phyloP scores from a whole-genome alignment of 2,888 invertebrate genomes.

The Odontothrips loti region DNA sequence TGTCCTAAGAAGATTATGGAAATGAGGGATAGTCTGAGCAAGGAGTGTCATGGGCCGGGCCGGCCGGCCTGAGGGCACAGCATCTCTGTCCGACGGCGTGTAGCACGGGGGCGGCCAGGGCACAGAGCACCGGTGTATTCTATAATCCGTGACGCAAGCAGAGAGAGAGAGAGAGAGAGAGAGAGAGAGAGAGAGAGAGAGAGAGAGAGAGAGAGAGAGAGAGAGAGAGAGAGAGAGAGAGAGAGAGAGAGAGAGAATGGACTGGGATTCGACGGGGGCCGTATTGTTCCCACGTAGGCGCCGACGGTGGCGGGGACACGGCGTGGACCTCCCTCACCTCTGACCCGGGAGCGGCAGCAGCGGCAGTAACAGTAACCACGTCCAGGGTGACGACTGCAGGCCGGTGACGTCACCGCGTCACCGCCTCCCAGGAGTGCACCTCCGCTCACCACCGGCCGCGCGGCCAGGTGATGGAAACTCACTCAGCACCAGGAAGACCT shows the following conservation, averaged over 20 bases:
- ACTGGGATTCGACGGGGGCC: not conserved
- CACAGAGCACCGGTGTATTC: too few relatives aligned
- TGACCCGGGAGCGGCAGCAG: not conserved
- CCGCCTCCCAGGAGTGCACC: not conserved
- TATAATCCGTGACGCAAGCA: not conserved
- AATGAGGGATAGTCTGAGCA: too few relatives aligned
- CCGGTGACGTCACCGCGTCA: not conserved
- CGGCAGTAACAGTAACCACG: too few relatives aligned
- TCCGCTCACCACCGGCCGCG: too few relatives aligned
- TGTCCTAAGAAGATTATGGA: too few relatives aligned
- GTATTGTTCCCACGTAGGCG: conserved; percentile 1
- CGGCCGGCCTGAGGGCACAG: too few relatives aligned
- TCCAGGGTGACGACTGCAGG: not conserved
- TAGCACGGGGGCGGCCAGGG: too few relatives aligned
- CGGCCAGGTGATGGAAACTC: too few relatives aligned
- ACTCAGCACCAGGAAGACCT: too few relatives aligned
- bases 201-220: conserved; percentile 12
- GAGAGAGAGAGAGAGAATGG: not conserved
- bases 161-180: not conserved
- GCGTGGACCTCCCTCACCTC: not conserved
- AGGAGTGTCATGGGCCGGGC: too few relatives aligned
- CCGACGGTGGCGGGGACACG: not conserved
- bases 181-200: conserved; percentile 15
- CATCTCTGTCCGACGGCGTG: too few relatives aligned
- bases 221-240: conserved; percentile 15